Percentiles rank a stretch among this genome's conserved stretches.
Conservation (phyloP, 2,113 vertebrate species). For the Halcyon malimbica region DNA sequence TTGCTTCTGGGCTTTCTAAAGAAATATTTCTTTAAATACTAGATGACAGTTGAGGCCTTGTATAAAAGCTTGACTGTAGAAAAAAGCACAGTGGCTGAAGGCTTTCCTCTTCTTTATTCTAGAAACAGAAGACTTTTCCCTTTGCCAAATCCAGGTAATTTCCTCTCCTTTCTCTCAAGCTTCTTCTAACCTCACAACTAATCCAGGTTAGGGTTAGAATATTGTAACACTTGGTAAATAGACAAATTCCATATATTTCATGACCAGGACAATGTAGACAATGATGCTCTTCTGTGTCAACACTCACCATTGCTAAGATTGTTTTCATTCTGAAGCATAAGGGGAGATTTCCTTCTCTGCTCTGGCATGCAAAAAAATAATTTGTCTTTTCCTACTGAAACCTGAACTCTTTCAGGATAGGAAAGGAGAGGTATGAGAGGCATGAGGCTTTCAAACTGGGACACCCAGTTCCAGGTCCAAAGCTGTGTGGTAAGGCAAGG, state of each 20-base stretch:
- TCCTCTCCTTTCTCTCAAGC: not conserved
- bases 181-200: not conserved
- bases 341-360: not conserved
- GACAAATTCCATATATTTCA: not conserved
- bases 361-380: not conserved
- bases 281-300: not conserved
- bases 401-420: not conserved
- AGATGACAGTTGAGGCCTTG: not conserved
- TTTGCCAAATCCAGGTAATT: conserved; percentile 66
- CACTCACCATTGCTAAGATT: not conserved
- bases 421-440: not conserved
- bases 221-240: not conserved
- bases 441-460: not conserved
- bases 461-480: not conserved
- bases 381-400: not conserved
- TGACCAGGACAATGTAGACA: not conserved
- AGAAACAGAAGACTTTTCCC: conserved; percentile 43
- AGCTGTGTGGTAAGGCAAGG: not conserved
- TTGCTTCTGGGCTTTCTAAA: conserved; percentile 21
- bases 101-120: conserved; percentile 51
- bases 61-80: conserved; percentile 6
- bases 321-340: not conserved
- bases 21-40: conserved; percentile 17
- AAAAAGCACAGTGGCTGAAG: conserved; percentile 10
- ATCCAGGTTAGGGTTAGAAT: not conserved